Percentiles rank a stretch among this genome's conserved stretches.
phyloP scores from a whole-genome alignment of 1,140 invertebrate genomes.

The Caerostris darwini region DNA sequence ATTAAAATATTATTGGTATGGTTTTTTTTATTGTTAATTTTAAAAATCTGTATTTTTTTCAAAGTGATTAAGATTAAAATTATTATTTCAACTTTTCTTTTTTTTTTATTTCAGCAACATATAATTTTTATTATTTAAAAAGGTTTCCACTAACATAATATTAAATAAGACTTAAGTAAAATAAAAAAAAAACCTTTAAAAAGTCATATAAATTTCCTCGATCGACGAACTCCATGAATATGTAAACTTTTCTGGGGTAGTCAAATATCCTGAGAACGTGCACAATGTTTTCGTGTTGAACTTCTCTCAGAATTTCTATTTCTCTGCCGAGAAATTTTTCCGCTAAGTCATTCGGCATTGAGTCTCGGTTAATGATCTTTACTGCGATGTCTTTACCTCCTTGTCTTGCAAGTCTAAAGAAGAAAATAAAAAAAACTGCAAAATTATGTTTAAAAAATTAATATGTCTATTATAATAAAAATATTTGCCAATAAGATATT shows the following conservation, averaged over 20 bases:
- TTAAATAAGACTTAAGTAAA: neutral
- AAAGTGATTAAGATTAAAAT: too few species aligned
- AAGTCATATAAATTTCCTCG: conserved; percentile 84
- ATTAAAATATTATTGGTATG: too few species aligned
- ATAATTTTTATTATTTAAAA: too few species aligned
- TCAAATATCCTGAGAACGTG: conserved; percentile 84
- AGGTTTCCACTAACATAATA: too few species aligned
- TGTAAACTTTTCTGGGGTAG: conserved; percentile 83
- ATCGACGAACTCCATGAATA: conserved; percentile 86
- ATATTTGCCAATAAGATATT: too few species aligned
- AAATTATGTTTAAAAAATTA: too few species aligned
- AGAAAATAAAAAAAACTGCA: too few species aligned
- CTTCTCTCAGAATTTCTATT: conserved; percentile 88
- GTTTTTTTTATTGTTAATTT: too few species aligned
- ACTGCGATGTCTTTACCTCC: conserved; percentile 85
- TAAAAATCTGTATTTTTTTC: too few species aligned
- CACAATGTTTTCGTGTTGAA: conserved; percentile 93
- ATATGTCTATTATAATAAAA: too few species aligned
- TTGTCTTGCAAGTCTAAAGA: neutral
- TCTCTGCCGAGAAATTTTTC: conserved; percentile 89
- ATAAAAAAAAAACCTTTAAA: conserved; percentile 79
- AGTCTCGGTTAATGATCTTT: conserved; percentile 80
- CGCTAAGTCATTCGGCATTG: conserved; percentile 84
- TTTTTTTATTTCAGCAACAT: too few species aligned
- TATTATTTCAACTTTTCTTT: too few species aligned